Conservation (phyloP, 2,797 vertebrate genomes). For the Pangasius krempfi region DNA sequence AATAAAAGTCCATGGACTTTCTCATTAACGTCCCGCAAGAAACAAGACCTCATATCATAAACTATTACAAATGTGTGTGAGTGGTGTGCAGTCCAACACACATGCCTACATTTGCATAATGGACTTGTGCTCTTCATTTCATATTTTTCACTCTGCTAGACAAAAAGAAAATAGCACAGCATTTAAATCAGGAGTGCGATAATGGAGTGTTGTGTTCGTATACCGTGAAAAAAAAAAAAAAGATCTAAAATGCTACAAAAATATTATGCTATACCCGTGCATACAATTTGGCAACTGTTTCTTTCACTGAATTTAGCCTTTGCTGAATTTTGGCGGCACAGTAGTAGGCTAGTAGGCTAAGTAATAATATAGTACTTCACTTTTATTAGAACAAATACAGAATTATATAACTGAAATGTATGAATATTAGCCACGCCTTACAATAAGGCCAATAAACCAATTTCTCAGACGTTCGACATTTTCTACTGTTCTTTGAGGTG, state of each 20-base stretch:
- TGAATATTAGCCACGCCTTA: neutral
- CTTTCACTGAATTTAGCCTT: neutral
- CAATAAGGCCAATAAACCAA: neutral
- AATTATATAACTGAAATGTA: neutral
- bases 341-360: neutral
- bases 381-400: neutral
- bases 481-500: neutral
- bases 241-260: neutral
- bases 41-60: slow-evolving; percentile 22
- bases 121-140: slow-evolving; percentile 56
- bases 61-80: slow-evolving; percentile 32
- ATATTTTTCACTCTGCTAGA: slow-evolving; percentile 21
- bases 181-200: neutral
- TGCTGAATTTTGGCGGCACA: neutral
- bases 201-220: neutral
- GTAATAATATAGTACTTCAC: neutral
- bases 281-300: neutral
- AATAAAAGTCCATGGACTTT: neutral
- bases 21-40: neutral
- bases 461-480: neutral
- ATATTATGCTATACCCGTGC: neutral
- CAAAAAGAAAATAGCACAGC: slow-evolving; percentile 15
- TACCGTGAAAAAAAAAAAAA: neutral
- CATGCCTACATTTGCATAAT: slow-evolving; percentile 44
- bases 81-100: slow-evolving; percentile 31